Evolutionary conservation across 2,888 invertebrate genomes (phyloP).

Genomic region (Lasiommata megera): DNA sequence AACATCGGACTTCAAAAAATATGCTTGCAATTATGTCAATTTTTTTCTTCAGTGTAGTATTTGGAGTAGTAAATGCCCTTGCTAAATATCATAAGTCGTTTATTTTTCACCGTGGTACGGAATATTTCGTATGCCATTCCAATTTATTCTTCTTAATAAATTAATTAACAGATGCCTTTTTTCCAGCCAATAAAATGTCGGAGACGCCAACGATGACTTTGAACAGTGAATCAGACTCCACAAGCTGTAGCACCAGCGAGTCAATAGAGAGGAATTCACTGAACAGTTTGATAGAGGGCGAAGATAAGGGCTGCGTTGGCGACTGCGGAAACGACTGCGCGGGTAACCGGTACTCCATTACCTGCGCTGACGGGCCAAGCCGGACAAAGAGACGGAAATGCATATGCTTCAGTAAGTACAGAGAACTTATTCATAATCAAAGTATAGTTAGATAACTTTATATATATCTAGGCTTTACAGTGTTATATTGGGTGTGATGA

Average conservation of each 20-base stretch:
- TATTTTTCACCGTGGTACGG: too few relatives aligned
- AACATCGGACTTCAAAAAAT: too few relatives aligned
- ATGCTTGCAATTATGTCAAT: too few relatives aligned
- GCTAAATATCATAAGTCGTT: too few relatives aligned
- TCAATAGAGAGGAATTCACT: conserved; percentile 42
- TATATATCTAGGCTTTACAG: too few relatives aligned
- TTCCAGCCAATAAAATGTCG: conserved; percentile 14
- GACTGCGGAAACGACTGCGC: conserved; percentile 11
- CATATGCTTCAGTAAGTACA: conserved; percentile 4
- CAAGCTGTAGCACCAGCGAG: conserved; percentile 11
- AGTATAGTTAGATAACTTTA: background rate
- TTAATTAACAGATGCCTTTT: background rate
- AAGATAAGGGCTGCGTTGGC: conserved; percentile 22
- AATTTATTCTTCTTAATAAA: background rate
- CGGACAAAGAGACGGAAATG: conserved; percentile 16
- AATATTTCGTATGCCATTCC: too few relatives aligned
- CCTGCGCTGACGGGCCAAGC: conserved; percentile 9
- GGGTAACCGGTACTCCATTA: conserved; percentile 14
- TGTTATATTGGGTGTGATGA: too few relatives aligned
- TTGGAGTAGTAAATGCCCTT: too few relatives aligned
- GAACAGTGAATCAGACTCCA: conserved; percentile 12
- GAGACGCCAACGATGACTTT: conserved; percentile 5
- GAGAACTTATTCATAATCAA: background rate
- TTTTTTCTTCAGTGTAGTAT: too few relatives aligned
- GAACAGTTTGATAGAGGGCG: conserved; percentile 44